phyloP scores from a whole-genome alignment of 2,888 invertebrate species.

The Apodemia duryi region DNA sequence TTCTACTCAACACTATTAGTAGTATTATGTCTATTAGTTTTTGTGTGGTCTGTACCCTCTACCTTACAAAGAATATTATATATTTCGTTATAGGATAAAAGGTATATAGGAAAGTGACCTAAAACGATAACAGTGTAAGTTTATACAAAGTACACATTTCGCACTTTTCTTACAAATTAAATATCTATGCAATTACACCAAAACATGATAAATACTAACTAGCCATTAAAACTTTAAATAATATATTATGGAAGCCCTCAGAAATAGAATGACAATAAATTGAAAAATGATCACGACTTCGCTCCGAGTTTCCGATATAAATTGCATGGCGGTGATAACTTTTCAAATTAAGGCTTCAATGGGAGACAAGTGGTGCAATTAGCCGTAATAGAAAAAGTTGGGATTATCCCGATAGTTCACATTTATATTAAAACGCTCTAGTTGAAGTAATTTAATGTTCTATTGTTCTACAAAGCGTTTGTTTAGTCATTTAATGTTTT shows the following conservation, averaged over 20 bases:
- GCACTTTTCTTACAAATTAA: neutral
- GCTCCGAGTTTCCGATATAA: conserved; percentile 31
- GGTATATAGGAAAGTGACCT: no score
- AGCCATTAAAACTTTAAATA: conserved; percentile 2
- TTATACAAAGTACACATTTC: no score
- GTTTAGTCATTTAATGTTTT: neutral
- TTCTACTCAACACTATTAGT: no score
- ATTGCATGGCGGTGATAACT: conserved; percentile 36
- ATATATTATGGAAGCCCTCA: conserved; percentile 1
- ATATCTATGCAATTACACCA: neutral
- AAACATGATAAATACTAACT: neutral
- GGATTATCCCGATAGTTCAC: conserved; percentile 38
- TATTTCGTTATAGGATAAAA: no score
- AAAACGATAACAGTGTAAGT: no score
- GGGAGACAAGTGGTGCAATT: conserved; percentile 37
- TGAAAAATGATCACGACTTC: conserved; percentile 28
- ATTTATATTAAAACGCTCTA: conserved; percentile 26
- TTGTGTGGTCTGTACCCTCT: no score
- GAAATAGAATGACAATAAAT: conserved; percentile 21
- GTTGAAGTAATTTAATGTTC: conserved; percentile 18
- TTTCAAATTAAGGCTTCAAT: conserved; percentile 37
- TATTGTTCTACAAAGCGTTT: neutral
- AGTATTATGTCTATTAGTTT: no score
- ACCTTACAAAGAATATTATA: no score
- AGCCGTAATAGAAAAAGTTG: conserved; percentile 38